Base-by-base conservation (phyloP, 2,888 invertebrate species). In the Dryocosmus kuriphilus region DNA sequence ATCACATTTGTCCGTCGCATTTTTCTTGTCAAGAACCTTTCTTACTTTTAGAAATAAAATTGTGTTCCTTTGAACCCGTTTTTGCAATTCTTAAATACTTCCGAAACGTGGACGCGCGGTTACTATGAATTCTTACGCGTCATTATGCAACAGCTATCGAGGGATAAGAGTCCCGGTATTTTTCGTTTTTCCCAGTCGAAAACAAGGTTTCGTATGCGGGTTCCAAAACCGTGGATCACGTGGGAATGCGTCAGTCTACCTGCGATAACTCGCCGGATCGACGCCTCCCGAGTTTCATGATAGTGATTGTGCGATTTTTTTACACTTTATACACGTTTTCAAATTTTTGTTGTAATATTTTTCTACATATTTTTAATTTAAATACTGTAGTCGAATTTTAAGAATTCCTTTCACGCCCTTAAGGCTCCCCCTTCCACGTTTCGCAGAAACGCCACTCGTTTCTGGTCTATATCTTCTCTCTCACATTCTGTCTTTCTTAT, bases 111-210 rank as follows among this genome's bases (percentile, higher is more conserved):
- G 78, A 80, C 78, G 81, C 60, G 71, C 67, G 57, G 27, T 35
- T 41, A 41, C 41, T 41, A 41, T 41, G 16, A 41, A 41, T 82
- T 86, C 88, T 88, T 86, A 85, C 87, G 87, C 88, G 88, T 88
- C 88, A 90, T 91, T 91, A 91, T 90, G 91, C 91, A 91, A 91
- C 41, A 71, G 30, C 73, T 61, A 32, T 71, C 51, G 27, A 19
- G 55, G 38, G 61, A 74, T 74, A 62, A 38, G 30, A 55, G 24
- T 46, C 30, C 32, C 32, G 77, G 73, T 77, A 73, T 32, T 35
- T 74, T 60, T 57, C 14, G 24, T n/a, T 74, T 60, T 60, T 24
- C 32, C 24, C 57, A 60, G 57, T 19, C 63, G 63, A 22, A 30
- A 30, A n/a, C 46, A 51, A 30, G 27, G 51, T 27, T 63, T 57